Base-by-base conservation (phyloP, 2,113 vertebrate species). In the Neodon shergylaensis region DNA sequence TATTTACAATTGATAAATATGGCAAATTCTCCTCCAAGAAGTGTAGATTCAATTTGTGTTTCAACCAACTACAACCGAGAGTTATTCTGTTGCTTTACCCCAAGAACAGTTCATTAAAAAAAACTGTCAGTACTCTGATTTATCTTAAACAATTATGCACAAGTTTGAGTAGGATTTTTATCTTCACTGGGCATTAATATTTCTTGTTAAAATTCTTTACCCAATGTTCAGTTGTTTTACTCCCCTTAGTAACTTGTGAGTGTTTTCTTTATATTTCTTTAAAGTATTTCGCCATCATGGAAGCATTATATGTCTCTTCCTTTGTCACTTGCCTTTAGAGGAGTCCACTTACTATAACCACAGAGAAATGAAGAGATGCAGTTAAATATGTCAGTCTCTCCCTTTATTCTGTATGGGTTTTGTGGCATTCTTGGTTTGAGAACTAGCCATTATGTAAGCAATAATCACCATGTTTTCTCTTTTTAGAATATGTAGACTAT, bases 401-500 rank as follows among this genome's bases (percentile, higher is more conserved):
- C 31, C 17, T 76, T 90, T 49, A 87, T 31, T 19, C 1, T 39
- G 47, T 92, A 36, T 90, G 65, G 2, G 47, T 92, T 88, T 92
- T 90, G 33, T 66, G 79, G 22, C 61, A 93, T 42, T 5, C 39
- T 91, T 92, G 44, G 3, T 73, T 54, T 89, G 73, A 92, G 89
- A 88, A 24, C 1, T 88, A 28, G 72, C 36, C 11, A 87, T 97
- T 74, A 86, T 42, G 77, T 82, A 86, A 93, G 58, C 58, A 58
- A 61, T 8, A 93, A 89, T 65, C 52, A 87, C n/a, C 7, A 17
- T 83, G 52, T 81, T 93, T 96, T 96, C 16, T 22, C 28, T 36
- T 84, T 90, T 94, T 81, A 31, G 79, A 68, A 84, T 92, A 88
- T 81, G 93, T 74, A 93, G 95, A 85, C 61, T 94, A 63, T 79